Evolutionary conservation across 2,113 vertebrate genomes (phyloP).

Genomic region (Brachirus orientalis): DNA sequence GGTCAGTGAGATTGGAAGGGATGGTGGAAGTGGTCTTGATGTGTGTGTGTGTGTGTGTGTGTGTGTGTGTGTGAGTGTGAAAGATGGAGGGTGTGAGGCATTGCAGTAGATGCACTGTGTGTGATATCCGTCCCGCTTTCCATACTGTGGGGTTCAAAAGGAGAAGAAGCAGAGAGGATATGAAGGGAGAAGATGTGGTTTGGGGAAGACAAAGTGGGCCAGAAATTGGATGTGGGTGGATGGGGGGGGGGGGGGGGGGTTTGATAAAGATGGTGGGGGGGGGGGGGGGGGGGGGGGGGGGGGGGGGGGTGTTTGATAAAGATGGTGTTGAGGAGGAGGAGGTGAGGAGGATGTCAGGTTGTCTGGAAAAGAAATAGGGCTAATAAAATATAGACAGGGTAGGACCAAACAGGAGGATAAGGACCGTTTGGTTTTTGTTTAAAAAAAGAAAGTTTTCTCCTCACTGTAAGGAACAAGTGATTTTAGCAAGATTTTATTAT

Average conservation of each 20-base stretch:
- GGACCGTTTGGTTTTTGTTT: not conserved
- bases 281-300: not conserved
- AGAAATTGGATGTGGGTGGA: slow-evolving; percentile 1
- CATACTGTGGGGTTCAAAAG: slow-evolving; percentile 9
- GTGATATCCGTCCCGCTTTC: slow-evolving; percentile 14
- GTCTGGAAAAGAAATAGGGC: slow-evolving; percentile 3
- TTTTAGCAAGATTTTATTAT: not conserved
- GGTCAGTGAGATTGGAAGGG: slow-evolving; percentile 55
- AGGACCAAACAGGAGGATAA: not conserved
- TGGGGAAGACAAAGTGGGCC: slow-evolving; percentile 18
- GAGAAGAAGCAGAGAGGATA: slow-evolving; percentile 8
- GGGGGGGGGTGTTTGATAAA: not conserved
- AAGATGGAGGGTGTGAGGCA: not conserved
- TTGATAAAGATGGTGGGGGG: slow-evolving; percentile 8
- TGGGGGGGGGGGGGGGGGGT: not conserved
- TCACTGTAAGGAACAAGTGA: not conserved
- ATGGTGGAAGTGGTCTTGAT: not conserved
- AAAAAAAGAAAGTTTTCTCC: not conserved
- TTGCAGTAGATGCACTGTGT: not conserved
- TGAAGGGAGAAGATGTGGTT: slow-evolving; percentile 24
- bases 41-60: not conserved
- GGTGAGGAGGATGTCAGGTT: not conserved
- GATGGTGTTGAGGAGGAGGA: no score
- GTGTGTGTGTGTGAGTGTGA: not conserved
- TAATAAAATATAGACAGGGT: not conserved